These are phyloP conservation scores for Dryobota labecula DNA, from an alignment of 2,888 invertebrate genomes.

Conservation along the genomic window DNA sequence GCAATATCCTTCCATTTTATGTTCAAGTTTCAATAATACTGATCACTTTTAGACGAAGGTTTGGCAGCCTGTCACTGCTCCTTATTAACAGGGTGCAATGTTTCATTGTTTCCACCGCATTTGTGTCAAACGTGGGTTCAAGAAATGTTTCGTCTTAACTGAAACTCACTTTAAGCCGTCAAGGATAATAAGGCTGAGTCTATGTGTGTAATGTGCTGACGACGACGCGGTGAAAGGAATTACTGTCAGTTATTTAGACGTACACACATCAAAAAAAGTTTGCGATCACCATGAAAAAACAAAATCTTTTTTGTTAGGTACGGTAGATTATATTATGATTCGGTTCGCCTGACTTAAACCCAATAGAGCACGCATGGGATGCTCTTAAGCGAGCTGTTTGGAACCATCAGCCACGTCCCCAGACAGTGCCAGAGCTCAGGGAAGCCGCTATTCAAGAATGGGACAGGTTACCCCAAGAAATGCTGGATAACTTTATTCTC, in stretches of 20 bases:
- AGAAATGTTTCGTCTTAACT: constrained; percentile 47
- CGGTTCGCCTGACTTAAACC: too few species aligned
- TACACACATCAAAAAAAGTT: too few species aligned
- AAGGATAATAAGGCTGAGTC: constrained; percentile 31
- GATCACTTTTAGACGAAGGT: constrained; percentile 25
- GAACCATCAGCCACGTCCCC: too few species aligned
- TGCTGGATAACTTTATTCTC: too few species aligned
- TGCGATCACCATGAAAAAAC: too few species aligned
- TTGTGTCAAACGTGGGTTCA: constrained; percentile 11
- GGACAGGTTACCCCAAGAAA: too few species aligned
- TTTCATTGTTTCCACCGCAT: constrained; percentile 23
- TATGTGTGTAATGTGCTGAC: constrained; percentile 12
- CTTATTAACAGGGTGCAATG: constrained; percentile 30
- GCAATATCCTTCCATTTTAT: constrained; percentile 40
- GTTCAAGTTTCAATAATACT: constrained; percentile 18
- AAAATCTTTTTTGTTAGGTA: too few species aligned
- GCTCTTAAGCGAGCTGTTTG: too few species aligned
- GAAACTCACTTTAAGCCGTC: constrained; percentile 41
- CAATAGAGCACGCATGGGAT: too few species aligned
- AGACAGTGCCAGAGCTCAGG: too few species aligned
- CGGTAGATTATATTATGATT: too few species aligned
- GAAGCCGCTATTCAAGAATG: too few species aligned
- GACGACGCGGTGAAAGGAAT: constrained; percentile 13
- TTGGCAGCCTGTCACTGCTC: constrained; percentile 29
- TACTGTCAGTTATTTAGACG: constrained; percentile 17